Evolutionary conservation across 1,140 invertebrate species (phyloP), one percentile per base, ranked within the genome.

Genomic region (Euglossa dilemma): DNA sequence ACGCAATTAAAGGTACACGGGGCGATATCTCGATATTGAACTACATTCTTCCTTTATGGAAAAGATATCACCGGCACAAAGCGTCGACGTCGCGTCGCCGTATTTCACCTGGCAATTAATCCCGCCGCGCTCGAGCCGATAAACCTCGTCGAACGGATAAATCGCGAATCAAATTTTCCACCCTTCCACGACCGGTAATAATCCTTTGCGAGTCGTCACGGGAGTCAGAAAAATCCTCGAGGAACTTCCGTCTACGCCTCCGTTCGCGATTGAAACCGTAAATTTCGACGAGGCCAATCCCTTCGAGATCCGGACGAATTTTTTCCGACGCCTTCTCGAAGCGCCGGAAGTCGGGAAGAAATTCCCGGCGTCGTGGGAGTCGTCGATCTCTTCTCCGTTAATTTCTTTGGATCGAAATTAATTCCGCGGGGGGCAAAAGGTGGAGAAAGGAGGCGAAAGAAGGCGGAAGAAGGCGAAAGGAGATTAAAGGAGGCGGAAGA

Each of bases 11-110:
- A 63, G n/a, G 63, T 56, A 16, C 61, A 43, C 23, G 43, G 23
- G 23, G 4, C 61, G 47, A 54, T 64, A 64, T 76, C 74, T 66
- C 28, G 74, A 76, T 76, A 76, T 77, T 67, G 36, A 67, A 43
- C 47, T 54, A 67, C 47, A 67, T 57, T 66, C 63, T 76, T 76
- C 75, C 75, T 77, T 76, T 76, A 76, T 64, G 74, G 47, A 36
- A 64, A 76, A 47, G 59, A 64, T 36, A 64, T 76, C 54, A 25
- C 25, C 74, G 2, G n/a, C 25, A 52, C 74, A 64, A 76, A 64
- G 74, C 16, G 20, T 64, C 45, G 11, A 18, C 28, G 36, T 23
- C 59, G 23, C 36, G 16, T 23, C 28, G 14, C 8, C 36, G 18
- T n/a, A 25, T 45, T 43, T 28, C 54, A n/a, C 54, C n/a, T 9